Percentiles rank a stretch among this genome's conserved stretches.
Conservation (phyloP, 1,140 invertebrate genomes). For the Panagrolaimus sp. region DNA sequence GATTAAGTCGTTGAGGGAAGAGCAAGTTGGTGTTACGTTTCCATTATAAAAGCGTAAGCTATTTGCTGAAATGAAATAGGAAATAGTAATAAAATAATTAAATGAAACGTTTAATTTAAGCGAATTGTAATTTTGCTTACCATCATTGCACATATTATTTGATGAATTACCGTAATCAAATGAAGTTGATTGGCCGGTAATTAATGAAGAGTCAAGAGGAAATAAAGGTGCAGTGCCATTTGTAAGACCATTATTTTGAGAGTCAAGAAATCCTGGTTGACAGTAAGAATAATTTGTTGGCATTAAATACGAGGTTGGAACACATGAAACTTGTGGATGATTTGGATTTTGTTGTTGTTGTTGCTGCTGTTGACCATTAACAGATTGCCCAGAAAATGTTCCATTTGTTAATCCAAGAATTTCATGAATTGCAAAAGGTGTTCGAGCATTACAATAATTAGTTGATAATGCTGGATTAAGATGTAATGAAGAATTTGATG, state of each 20-base stretch:
- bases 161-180: slow-evolving; percentile 16
- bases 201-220: slow-evolving; percentile 11
- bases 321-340: neutral
- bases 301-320: slow-evolving; percentile 11
- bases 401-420: neutral
- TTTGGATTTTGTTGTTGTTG: neutral
- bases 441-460: slow-evolving; percentile 15
- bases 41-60: slow-evolving; percentile 22
- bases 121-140: neutral
- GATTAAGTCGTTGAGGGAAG: slow-evolving; percentile 16
- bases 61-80: slow-evolving; percentile 20
- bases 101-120: neutral
- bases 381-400: neutral
- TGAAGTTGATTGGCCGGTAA: neutral
- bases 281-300: slow-evolving; percentile 14
- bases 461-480: slow-evolving; percentile 9
- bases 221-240: slow-evolving; percentile 4
- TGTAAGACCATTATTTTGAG: neutral
- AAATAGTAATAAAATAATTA: neutral
- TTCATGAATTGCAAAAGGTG: slow-evolving; percentile 16
- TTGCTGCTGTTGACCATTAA: neutral
- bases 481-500: slow-evolving; percentile 11
- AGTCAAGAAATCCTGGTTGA: slow-evolving; percentile 1
- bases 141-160: neutral
- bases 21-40: slow-evolving; percentile 20